phyloP scores from a whole-genome alignment of 2,113 vertebrate species.

The Pantherophis guttatus region DNA sequence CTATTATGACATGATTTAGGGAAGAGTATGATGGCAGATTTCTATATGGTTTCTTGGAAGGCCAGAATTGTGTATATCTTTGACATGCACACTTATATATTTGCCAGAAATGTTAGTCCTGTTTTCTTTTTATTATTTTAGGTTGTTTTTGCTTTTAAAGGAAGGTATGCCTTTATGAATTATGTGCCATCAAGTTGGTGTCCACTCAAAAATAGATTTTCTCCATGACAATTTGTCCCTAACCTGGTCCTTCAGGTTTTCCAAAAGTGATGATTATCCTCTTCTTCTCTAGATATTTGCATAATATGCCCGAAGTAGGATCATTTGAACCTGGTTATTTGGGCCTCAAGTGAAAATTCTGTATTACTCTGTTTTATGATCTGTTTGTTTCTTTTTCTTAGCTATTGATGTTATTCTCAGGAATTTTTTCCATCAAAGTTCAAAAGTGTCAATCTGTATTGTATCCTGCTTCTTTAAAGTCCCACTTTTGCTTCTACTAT shows the following conservation, averaged over 20 bases:
- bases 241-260: neutral
- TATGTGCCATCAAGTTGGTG: neutral
- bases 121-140: neutral
- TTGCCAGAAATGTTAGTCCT: neutral
- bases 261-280: neutral
- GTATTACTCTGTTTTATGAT: neutral
- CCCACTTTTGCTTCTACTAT: neutral
- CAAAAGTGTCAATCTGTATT: neutral
- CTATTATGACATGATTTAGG: neutral
- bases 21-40: neutral
- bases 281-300: neutral
- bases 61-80: neutral
- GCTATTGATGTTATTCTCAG: neutral
- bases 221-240: neutral
- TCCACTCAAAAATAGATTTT: neutral
- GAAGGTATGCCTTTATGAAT: neutral
- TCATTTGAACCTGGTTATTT: neutral
- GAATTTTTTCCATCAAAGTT: neutral
- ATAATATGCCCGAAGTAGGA: neutral
- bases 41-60: neutral
- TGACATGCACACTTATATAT: neutral
- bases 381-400: neutral
- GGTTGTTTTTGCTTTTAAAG: neutral
- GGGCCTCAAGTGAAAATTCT: neutral
- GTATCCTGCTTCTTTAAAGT: neutral